A percentile compares a stretch with the other conserved stretches of the same genome.
Conservation (phyloP, 2,888 invertebrate genomes). For the Hydrotaea diabolus region DNA sequence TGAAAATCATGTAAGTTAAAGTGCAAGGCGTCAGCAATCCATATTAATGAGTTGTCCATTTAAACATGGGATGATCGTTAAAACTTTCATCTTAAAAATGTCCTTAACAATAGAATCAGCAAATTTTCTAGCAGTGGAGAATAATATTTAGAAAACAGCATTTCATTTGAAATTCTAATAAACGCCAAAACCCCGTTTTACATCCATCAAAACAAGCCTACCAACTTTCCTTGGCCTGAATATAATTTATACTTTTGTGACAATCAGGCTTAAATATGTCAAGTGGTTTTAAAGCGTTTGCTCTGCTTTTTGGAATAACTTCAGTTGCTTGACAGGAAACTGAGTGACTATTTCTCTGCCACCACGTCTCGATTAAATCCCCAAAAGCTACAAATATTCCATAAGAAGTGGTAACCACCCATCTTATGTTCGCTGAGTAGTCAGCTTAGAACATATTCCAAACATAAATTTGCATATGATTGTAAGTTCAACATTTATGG, state of each 20-base stretch:
- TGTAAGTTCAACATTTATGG: constrained; percentile 34
- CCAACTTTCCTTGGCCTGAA: too few species aligned
- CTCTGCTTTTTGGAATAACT: neutral
- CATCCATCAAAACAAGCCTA: too few species aligned
- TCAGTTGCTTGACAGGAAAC: neutral
- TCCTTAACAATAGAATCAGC: too few species aligned
- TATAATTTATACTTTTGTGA: neutral
- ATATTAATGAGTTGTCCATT: too few species aligned
- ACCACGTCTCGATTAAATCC: neutral
- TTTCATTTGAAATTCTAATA: too few species aligned
- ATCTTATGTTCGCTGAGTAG: neutral
- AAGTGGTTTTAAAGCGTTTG: neutral
- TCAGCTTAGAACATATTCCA: neutral
- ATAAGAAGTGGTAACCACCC: constrained; percentile 14
- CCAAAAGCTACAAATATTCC: neutral
- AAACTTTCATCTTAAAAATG: too few species aligned
- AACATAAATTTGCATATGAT: constrained; percentile 35
- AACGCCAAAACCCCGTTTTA: too few species aligned
- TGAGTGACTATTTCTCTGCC: neutral
- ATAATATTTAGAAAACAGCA: too few species aligned
- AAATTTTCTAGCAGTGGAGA: too few species aligned
- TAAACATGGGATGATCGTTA: too few species aligned
- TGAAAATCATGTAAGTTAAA: too few species aligned
- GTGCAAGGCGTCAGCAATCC: too few species aligned
- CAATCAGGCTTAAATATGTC: constrained; percentile 10